Conservation (phyloP, 2,888 invertebrate genomes). For the Phlogophora meticulosa region DNA sequence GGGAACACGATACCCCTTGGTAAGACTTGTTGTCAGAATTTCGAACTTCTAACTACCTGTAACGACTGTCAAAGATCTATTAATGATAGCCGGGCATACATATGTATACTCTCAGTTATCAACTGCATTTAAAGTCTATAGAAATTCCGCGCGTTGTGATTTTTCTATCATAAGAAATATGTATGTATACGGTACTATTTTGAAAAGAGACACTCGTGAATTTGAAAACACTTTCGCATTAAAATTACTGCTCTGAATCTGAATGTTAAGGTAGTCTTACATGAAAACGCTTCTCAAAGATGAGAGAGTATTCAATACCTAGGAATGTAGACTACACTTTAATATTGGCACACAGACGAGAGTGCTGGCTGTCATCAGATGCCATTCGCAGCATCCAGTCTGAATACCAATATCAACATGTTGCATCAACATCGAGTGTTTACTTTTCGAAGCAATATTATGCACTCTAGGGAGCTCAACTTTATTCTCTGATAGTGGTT, state of each 20-base stretch:
- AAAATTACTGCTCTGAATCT: too few species aligned
- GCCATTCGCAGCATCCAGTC: background rate
- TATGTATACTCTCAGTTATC: too few species aligned
- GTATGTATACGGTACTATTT: too few species aligned
- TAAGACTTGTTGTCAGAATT: too few species aligned
- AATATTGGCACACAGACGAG: slow-evolving; percentile 2
- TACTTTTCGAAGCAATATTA: slow-evolving; percentile 27
- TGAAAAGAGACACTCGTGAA: background rate
- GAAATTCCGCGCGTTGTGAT: too few species aligned
- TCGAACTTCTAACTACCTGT: too few species aligned
- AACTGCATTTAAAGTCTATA: background rate
- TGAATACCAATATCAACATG: slow-evolving; percentile 33
- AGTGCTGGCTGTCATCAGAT: slow-evolving; percentile 28
- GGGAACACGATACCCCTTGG: too few species aligned
- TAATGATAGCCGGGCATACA: too few species aligned
- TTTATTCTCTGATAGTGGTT: slow-evolving; percentile 13
- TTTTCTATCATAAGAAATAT: background rate
- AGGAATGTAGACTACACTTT: background rate
- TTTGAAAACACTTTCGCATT: background rate
- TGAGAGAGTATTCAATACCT: background rate
- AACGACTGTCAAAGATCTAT: too few species aligned
- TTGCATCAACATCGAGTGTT: slow-evolving; percentile 17
- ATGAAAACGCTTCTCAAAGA: background rate
- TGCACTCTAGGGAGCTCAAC: background rate
- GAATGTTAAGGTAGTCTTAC: background rate